Evolutionary conservation across 2,888 invertebrate genomes (phyloP).

Genomic region (Caenorhabditis sp.): DNA sequence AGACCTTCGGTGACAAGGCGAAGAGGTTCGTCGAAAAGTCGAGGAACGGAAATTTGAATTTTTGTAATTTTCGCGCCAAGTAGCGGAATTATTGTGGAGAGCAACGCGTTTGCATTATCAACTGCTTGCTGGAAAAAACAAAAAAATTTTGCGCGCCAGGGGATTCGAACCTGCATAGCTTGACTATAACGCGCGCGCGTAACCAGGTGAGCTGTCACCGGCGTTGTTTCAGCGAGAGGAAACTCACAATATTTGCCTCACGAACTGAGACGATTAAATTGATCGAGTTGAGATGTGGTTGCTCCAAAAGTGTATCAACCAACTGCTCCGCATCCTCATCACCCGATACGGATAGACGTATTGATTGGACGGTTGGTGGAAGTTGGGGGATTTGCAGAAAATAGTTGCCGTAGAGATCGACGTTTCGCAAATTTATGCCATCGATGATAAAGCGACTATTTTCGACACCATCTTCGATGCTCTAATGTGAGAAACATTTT

Average conservation of each 20-base stretch:
- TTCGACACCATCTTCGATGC: constrained; percentile 30
- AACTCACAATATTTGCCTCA: constrained; percentile 60
- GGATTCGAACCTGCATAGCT: too few relatives aligned
- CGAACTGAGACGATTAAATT: constrained; percentile 60
- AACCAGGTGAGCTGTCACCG: too few relatives aligned
- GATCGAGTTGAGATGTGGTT: constrained; percentile 51
- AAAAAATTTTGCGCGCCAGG: too few relatives aligned
- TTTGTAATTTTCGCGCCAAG: constrained; percentile 62
- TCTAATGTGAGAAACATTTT: constrained; percentile 8
- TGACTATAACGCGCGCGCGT: too few relatives aligned
- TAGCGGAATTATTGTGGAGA: constrained; percentile 54
- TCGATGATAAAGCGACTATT: constrained; percentile 40
- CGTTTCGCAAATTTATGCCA: constrained; percentile 53
- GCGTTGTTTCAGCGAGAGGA: too few relatives aligned
- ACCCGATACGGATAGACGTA: constrained; percentile 66
- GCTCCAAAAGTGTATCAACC: constrained; percentile 43
- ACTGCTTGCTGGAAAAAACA: constrained; percentile 56
- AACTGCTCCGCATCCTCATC: constrained; percentile 60
- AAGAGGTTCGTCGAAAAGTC: constrained; percentile 62
- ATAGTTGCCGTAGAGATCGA: constrained; percentile 69
- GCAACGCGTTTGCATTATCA: constrained; percentile 62
- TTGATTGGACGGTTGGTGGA: constrained; percentile 58
- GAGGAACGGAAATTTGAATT: constrained; percentile 59
- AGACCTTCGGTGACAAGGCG: constrained; percentile 50
- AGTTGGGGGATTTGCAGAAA: constrained; percentile 61